A percentile compares a stretch with the other conserved stretches of the same genome.
These are phyloP conservation scores for Erpobdella octoculata DNA, from an alignment of 2,888 invertebrate genomes.

Conservation along the genomic window DNA sequence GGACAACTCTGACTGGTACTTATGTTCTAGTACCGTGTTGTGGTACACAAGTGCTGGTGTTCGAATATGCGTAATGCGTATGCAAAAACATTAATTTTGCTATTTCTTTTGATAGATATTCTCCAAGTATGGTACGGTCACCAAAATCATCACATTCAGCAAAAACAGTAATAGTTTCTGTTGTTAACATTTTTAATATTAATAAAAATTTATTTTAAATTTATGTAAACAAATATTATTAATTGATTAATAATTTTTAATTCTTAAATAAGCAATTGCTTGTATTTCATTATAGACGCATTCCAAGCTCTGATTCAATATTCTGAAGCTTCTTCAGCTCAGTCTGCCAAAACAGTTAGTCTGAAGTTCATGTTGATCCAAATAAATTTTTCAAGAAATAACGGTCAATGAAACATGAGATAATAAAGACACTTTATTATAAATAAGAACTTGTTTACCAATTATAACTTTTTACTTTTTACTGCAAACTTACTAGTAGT, in stretches of 20 bases:
- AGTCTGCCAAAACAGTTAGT: slow-evolving; percentile 87
- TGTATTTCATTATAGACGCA: slow-evolving; percentile 63
- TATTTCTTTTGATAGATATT: slow-evolving; percentile 73
- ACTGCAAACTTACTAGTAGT: no score
- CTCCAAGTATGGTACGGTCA: slow-evolving; percentile 93
- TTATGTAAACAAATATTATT: background rate
- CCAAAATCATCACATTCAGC: slow-evolving; percentile 98
- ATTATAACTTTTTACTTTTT: no score
- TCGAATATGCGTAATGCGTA: no score
- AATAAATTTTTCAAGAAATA: no score
- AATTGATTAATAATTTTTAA: background rate
- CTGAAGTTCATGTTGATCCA: background rate
- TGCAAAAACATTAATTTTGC: no score
- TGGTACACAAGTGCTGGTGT: no score
- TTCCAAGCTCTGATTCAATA: slow-evolving; percentile 99
- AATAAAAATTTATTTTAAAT: background rate
- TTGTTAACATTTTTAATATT: slow-evolving; percentile 7
- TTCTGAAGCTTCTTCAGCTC: slow-evolving; percentile 90
- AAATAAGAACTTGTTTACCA: no score
- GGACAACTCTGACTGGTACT: no score
- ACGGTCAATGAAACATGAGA: no score
- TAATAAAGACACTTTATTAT: no score
- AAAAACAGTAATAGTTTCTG: slow-evolving; percentile 79
- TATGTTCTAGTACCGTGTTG: no score
- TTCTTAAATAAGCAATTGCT: background rate